Conservation (phyloP, 2,797 vertebrate species). For the Hypotaenidia okinawae region DNA sequence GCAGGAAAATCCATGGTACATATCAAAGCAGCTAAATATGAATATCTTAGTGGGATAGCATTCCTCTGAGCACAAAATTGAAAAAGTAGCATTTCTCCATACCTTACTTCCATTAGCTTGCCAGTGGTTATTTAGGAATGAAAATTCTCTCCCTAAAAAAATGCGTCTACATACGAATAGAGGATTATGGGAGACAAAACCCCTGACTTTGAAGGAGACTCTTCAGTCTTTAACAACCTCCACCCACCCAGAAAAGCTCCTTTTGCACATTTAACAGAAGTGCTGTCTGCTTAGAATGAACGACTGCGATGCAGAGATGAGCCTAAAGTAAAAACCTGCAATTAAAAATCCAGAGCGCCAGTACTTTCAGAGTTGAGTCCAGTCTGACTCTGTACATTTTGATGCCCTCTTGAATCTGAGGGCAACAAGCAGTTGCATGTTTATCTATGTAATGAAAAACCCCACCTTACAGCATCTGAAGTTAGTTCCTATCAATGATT, state of each 20-base stretch:
- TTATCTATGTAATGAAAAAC: fast-evolving
- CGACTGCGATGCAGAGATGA: not conserved
- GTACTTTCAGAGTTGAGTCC: not conserved
- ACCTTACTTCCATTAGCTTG: not conserved
- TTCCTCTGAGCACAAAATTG: not conserved
- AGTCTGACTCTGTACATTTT: not conserved
- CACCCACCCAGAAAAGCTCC: not conserved
- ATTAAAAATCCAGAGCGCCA: not conserved
- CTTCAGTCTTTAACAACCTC: not conserved
- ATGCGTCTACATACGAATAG: not conserved
- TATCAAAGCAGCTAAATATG: not conserved
- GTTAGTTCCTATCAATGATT: not conserved
- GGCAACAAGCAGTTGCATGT: not conserved
- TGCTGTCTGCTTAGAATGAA: not conserved
- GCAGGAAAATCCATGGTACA: not conserved
- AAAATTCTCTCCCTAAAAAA: not conserved
- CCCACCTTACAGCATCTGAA: not conserved
- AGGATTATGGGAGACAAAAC: not conserved
- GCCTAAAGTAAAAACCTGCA: not conserved
- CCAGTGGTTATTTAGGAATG: not conserved
- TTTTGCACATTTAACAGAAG: not conserved
- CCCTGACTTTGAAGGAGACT: not conserved
- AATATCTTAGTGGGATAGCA: not conserved
- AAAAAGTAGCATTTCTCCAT: not conserved
- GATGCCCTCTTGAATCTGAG: not conserved